Percentiles rank a stretch among this genome's conserved stretches.
Evolutionary conservation across 2,888 invertebrate genomes (phyloP).

Genomic region (Psylliodes chrysocephalus): DNA sequence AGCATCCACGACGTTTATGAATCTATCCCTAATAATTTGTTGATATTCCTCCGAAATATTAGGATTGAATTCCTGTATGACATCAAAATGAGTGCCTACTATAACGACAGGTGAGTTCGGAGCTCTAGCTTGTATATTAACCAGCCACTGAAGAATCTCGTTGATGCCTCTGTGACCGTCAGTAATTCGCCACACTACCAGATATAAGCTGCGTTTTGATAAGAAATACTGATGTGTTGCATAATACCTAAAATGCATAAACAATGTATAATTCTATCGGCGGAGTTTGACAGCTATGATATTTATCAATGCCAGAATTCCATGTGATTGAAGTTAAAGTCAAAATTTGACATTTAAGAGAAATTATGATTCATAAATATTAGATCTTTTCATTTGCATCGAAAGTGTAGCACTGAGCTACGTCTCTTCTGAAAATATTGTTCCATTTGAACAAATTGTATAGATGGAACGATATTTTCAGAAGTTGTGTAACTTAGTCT

Average conservation of each 20-base stretch:
- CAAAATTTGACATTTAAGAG: too few relatives aligned
- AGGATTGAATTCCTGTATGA: constrained; percentile 72
- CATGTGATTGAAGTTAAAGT: too few relatives aligned
- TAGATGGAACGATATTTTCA: too few relatives aligned
- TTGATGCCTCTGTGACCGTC: constrained; percentile 92
- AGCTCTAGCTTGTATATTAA: constrained; percentile 93
- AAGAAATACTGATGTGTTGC: constrained; percentile 99
- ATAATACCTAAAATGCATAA: constrained; percentile 78
- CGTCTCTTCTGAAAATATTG: too few relatives aligned
- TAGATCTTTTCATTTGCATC: too few relatives aligned
- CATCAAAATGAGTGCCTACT: constrained; percentile 96
- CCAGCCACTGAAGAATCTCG: constrained; percentile 93
- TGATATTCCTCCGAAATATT: constrained; percentile 83
- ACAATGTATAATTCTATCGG: too few relatives aligned
- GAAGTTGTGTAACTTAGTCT: too few relatives aligned
- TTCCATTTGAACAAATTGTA: too few relatives aligned
- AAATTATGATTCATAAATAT: too few relatives aligned
- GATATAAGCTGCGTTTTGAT: constrained; percentile 91
- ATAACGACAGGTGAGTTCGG: constrained; percentile 97
- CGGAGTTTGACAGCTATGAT: too few relatives aligned
- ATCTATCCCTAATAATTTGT: constrained; percentile 84
- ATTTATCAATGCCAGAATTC: too few relatives aligned
- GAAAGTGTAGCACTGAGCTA: too few relatives aligned
- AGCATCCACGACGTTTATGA: constrained; percentile 93
- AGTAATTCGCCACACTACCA: constrained; percentile 94